Percentiles rank a stretch among this genome's conserved stretches.
These are phyloP conservation scores for Dynastes tityus DNA, from an alignment of 2,888 invertebrate genomes.

Conservation along the genomic window DNA sequence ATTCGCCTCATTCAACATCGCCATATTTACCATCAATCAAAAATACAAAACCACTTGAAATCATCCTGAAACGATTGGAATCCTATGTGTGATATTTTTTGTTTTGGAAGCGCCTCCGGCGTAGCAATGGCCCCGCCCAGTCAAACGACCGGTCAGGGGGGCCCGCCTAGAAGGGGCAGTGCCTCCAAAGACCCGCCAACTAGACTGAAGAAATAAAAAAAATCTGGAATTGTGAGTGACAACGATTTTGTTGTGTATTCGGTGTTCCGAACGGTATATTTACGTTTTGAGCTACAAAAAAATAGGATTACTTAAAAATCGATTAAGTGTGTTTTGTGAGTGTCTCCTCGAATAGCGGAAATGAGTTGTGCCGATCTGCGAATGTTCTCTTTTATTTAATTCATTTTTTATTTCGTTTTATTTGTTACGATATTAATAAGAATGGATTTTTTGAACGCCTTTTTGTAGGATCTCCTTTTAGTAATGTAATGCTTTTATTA, in stretches of 20 bases:
- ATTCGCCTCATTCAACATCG: constrained; percentile 51
- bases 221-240: constrained; percentile 27
- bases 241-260: constrained; percentile 37
- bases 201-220: constrained; percentile 66
- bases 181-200: constrained; percentile 68
- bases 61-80: constrained; percentile 57
- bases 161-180: constrained; percentile 75
- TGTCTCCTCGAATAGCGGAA: constrained; percentile 41
- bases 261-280: constrained; percentile 20
- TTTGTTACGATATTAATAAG: constrained; percentile 14
- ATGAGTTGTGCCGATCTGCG: constrained; percentile 41
- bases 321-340: constrained; percentile 39
- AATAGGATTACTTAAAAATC: constrained; percentile 35
- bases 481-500: no score
- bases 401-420: constrained; percentile 17
- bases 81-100: constrained; percentile 70
- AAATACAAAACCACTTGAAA: constrained; percentile 31
- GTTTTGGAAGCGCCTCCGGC: constrained; percentile 72
- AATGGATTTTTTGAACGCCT: constrained; percentile 32
- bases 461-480: background rate
- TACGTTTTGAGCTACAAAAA: constrained; percentile 31
- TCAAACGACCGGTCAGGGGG: constrained; percentile 72
- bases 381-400: constrained; percentile 29
- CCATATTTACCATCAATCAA: constrained; percentile 50
- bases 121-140: constrained; percentile 74